phyloP scores from a whole-genome alignment of 1,140 invertebrate species.

The Physella acuta region DNA sequence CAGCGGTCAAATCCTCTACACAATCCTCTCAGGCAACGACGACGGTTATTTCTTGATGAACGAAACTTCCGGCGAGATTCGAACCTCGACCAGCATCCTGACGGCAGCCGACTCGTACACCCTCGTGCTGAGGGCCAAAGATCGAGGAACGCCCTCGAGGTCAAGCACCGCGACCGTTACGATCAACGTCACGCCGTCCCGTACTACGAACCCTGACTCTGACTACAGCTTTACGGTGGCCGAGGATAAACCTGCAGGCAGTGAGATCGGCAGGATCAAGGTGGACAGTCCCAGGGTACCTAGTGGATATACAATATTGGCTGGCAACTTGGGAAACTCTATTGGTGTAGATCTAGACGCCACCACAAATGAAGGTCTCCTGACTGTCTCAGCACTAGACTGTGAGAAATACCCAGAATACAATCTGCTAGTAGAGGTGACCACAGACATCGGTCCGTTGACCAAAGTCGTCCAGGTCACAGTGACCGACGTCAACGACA shows the following conservation, averaged over 20 bases:
- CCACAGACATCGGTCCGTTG: neutral
- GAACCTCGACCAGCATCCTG: neutral
- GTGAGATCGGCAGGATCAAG: neutral
- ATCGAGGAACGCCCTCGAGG: constrained; percentile 1
- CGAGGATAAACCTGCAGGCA: neutral
- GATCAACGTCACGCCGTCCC: neutral
- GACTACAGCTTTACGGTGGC: constrained; percentile 7
- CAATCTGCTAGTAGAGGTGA: neutral
- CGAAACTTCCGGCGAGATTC: neutral
- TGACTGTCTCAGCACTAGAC: neutral
- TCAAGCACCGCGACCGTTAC: neutral
- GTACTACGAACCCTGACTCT: neutral
- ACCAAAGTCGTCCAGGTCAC: constrained; percentile 11
- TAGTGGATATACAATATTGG: neutral
- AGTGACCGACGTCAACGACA: constrained; percentile 15
- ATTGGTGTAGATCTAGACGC: constrained; percentile 1
- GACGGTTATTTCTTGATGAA: constrained; percentile 9
- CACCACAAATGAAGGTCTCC: neutral
- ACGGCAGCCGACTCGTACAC: neutral
- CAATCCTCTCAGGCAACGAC: neutral
- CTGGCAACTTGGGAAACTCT: constrained; percentile 3
- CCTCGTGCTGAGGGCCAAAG: neutral
- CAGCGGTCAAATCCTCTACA: neutral
- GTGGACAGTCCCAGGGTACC: neutral
- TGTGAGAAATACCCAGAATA: neutral